A percentile compares a stretch with the other conserved stretches of the same genome.
Conservation (phyloP, 2,888 invertebrate genomes). For the Chymomyza amoena region DNA sequence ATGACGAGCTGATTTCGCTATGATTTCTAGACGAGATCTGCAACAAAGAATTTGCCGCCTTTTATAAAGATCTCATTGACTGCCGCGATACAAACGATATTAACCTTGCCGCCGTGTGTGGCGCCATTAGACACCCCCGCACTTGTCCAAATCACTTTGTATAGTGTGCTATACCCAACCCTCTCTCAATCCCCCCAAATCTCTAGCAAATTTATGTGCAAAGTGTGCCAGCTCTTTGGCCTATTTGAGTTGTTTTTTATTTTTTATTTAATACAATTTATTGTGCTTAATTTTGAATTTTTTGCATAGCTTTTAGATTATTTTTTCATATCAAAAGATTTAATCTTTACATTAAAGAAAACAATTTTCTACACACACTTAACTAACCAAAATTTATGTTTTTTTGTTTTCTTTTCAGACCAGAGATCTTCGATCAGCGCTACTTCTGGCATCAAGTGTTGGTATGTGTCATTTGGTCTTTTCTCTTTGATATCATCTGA, state of each 20-base stretch:
- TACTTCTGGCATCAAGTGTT: background rate
- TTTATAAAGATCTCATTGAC: too few relatives aligned
- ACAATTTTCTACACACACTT: background rate
- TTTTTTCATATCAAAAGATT: background rate
- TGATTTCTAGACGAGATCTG: conserved; percentile 18
- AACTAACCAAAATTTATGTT: background rate
- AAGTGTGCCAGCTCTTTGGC: conserved; percentile 50
- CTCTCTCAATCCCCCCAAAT: background rate
- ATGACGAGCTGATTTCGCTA: conserved; percentile 50
- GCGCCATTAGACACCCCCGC: conserved; percentile 6
- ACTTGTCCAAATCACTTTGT: too few relatives aligned
- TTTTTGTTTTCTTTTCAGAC: background rate
- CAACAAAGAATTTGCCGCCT: conserved; percentile 47
- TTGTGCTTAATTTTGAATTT: background rate
- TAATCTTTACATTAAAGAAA: background rate
- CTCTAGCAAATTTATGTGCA: conserved; percentile 49
- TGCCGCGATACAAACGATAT: background rate
- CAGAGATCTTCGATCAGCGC: too few relatives aligned
- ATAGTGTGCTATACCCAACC: background rate
- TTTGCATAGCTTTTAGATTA: background rate
- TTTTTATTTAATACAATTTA: background rate
- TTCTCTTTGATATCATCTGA: background rate
- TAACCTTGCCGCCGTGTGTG: background rate
- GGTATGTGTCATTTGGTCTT: background rate
- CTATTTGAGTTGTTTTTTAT: background rate